Base-by-base conservation (phyloP, 2,888 invertebrate genomes). In the Pandemis cinnamomeana region DNA sequence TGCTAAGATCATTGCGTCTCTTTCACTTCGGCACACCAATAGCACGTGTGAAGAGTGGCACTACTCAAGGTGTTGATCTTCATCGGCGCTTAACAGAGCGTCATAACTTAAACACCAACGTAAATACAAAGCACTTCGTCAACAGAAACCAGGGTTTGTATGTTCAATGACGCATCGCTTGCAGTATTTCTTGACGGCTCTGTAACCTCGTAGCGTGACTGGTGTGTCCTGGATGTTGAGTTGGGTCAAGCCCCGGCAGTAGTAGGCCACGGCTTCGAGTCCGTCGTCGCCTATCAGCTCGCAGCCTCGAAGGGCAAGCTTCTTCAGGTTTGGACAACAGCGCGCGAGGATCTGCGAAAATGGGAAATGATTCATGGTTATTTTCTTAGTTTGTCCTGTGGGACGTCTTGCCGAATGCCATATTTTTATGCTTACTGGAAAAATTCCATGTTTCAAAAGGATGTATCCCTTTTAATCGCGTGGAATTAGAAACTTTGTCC, bases 161-260 rank as follows among this genome's bases (percentile, higher is more conserved):
- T 99, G 98, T 87, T 99, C 98, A 79, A 99, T 98, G 78, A 98
- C 97, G 90, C 98, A 99, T 82, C 97, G 93, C 84, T 98, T 97
- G 91, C 98, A 99, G 87, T 97, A 98, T 86, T 97, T 97, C 89
- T 98, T 98, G 61, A 99, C 98, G 6, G 98, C 98, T 81, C 98
- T 94, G 87, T 98, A 98, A 0, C 98, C 98, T 80, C 98, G 96
- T 62, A 98, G 92, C 5, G 98, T 97, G 80, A 99, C 97, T 75
- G 98, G 97, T 77, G 98, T 98, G 88, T 98, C 98, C 84, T 98
- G 98, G 77, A 99, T 98, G 87, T 98, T 98, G 10, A 99, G 95
- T 86, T 98, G 98, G 72, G 98, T 98, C 55, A 99, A 93, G 0
- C 98, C 98, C 60, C 98, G 95, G 83, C 98, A 98, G 87, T 98